Evolutionary conservation across 2,797 vertebrate species (phyloP).

Genomic region (Myripristis murdjan): DNA sequence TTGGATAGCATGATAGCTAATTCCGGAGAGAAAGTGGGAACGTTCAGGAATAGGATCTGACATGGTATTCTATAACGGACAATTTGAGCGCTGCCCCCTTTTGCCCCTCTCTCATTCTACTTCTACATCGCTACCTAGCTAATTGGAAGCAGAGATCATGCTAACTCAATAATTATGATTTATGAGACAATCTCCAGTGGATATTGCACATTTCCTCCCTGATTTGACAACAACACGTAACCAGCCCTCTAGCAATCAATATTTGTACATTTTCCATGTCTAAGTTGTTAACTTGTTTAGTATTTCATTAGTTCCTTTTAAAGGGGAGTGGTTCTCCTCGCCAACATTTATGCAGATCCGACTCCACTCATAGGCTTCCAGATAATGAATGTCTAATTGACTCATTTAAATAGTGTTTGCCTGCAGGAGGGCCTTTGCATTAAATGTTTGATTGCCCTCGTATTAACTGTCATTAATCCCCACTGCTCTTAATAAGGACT

Average conservation of each 20-base stretch:
- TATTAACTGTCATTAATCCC: conserved; percentile 99
- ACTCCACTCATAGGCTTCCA: conserved; percentile 86
- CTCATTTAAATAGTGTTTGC: conserved; percentile 99
- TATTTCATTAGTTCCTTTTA: conserved; percentile 91
- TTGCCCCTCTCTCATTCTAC: conserved; percentile 50
- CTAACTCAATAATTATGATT: conserved; percentile 94
- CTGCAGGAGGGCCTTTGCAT: conserved; percentile 97
- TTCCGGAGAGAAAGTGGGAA: conserved; percentile 34
- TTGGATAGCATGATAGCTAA: conserved; percentile 46
- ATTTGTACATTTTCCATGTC: conserved; percentile 82
- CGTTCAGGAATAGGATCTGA: conserved; percentile 30
- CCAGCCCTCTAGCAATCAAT: conserved; percentile 78
- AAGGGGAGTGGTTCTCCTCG: conserved; percentile 79
- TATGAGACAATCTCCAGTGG: conserved; percentile 87
- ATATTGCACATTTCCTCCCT: conserved; percentile 82
- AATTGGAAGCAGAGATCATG: conserved; percentile 89
- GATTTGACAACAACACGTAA: conserved; percentile 77
- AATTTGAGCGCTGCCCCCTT: conserved; percentile 36
- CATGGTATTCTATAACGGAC: conserved; percentile 45
- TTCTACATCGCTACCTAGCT: conserved; percentile 86
- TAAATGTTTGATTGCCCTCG: conserved; percentile 99
- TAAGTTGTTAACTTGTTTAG: conserved; percentile 87
- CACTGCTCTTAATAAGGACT: conserved; percentile 99
- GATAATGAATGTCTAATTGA: conserved; percentile 99
- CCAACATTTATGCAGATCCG: conserved; percentile 83